These are phyloP conservation scores for Neodiprion pinetum DNA, from an alignment of 1,140 invertebrate genomes.

Conservation along the genomic window DNA sequence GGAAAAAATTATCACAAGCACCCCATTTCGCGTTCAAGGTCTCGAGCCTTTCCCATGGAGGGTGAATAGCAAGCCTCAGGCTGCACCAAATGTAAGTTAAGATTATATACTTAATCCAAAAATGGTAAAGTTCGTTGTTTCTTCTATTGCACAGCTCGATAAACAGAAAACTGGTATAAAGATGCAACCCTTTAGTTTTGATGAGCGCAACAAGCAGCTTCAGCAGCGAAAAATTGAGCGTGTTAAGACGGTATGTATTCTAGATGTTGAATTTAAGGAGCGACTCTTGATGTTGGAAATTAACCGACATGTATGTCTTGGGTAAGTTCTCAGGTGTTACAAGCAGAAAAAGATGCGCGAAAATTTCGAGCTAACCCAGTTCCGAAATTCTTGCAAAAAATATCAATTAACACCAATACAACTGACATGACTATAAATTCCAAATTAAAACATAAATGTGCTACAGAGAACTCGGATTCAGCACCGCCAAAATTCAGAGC, in stretches of 20 bases:
- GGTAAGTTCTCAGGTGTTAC: neutral
- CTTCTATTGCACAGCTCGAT: no score
- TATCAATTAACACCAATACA: neutral
- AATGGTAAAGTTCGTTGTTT: no score
- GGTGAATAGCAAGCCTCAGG: no score
- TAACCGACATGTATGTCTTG: no score
- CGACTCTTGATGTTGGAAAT: neutral
- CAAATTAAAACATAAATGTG: neutral
- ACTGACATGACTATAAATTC: neutral
- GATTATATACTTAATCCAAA: no score
- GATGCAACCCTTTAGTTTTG: constrained; percentile 29
- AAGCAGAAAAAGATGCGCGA: constrained; percentile 16
- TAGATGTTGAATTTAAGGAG: neutral
- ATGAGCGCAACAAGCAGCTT: constrained; percentile 20
- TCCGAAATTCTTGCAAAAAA: constrained; percentile 22
- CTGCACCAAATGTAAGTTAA: no score
- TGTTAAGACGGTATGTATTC: constrained; percentile 17
- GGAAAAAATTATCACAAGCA: no score
- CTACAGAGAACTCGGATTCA: no score
- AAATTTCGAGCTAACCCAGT: constrained; percentile 30
- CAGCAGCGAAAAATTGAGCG: constrained; percentile 13
- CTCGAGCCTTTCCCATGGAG: no score
- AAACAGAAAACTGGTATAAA: no score
- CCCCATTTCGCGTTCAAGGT: no score
- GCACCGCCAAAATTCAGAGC: neutral